A percentile compares a stretch with the other conserved stretches of the same genome.
Conservation (phyloP, 2,888 invertebrate species). For the Ormia ochracea region DNA sequence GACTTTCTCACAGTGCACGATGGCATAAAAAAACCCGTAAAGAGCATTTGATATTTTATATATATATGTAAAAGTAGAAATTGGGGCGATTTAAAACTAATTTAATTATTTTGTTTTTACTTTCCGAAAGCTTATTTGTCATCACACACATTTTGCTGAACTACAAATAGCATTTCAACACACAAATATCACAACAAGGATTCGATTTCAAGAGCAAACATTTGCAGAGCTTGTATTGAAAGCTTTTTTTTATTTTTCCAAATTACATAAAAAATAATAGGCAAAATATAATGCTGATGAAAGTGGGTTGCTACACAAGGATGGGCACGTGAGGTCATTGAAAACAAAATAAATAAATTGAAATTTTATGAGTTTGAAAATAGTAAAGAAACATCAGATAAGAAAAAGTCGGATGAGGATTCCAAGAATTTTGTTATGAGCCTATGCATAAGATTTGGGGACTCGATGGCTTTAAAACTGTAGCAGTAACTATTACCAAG, state of each 20-base stretch:
- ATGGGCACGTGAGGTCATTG: no score
- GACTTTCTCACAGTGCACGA: no score
- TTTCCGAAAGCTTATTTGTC: conserved; percentile 1
- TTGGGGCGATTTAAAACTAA: conserved; percentile 57
- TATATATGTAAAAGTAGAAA: conserved; percentile 33
- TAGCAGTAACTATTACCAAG: no score
- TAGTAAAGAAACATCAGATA: no score
- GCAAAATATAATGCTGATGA: not conserved
- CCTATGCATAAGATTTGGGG: no score
- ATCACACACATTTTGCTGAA: not conserved
- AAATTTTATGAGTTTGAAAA: no score
- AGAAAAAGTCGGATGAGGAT: no score
- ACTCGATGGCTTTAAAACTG: no score
- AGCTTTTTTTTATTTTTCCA: not conserved
- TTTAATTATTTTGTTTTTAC: conserved; percentile 32
- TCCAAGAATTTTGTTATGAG: no score
- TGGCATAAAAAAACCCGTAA: conserved; percentile 8
- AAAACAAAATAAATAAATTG: no score
- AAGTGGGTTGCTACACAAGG: conserved; percentile 7
- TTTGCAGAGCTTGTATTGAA: not conserved
- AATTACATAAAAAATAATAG: not conserved
- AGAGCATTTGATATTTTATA: conserved; percentile 45
- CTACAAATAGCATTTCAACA: not conserved
- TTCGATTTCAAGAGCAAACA: not conserved
- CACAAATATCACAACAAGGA: conserved; percentile 11